phyloP scores from a whole-genome alignment of 2,888 invertebrate genomes.

The Silvanus unidentatus region DNA sequence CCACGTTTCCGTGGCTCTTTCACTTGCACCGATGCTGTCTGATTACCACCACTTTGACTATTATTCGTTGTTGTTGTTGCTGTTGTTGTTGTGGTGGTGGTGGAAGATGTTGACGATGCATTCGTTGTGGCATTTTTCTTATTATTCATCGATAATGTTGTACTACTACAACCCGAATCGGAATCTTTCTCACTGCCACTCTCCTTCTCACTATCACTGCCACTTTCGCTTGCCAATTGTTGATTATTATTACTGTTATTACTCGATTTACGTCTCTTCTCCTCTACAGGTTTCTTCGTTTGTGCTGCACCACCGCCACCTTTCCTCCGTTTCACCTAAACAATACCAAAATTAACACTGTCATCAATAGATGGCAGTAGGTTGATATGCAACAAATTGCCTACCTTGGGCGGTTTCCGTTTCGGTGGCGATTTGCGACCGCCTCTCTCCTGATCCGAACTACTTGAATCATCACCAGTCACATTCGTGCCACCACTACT shows the following conservation, averaged over 20 bases:
- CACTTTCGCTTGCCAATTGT: constrained; percentile 55
- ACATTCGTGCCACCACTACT: constrained; percentile 44
- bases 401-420: constrained; percentile 62
- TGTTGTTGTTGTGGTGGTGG: constrained; percentile 24
- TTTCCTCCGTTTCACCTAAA: constrained; percentile 60
- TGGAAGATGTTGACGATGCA: constrained; percentile 36
- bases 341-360: no score
- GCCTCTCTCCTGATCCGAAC: constrained; percentile 55
- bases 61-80: constrained; percentile 31
- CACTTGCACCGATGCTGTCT: constrained; percentile 11
- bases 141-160: constrained; percentile 14
- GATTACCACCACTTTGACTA: constrained; percentile 39
- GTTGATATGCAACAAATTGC: no score
- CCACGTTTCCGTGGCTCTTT: constrained; percentile 59
- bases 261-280: constrained; percentile 54
- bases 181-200: constrained; percentile 64
- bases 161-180: constrained; percentile 55
- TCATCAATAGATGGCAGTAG: no score
- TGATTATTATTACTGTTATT: not conserved
- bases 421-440: constrained; percentile 52
- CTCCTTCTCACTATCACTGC: constrained; percentile 63
- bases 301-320: constrained; percentile 47
- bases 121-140: not conserved
- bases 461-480: constrained; percentile 58
- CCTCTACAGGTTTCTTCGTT: constrained; percentile 49